Conservation (phyloP, 2,113 vertebrate genomes). For the Macrotus californicus region DNA sequence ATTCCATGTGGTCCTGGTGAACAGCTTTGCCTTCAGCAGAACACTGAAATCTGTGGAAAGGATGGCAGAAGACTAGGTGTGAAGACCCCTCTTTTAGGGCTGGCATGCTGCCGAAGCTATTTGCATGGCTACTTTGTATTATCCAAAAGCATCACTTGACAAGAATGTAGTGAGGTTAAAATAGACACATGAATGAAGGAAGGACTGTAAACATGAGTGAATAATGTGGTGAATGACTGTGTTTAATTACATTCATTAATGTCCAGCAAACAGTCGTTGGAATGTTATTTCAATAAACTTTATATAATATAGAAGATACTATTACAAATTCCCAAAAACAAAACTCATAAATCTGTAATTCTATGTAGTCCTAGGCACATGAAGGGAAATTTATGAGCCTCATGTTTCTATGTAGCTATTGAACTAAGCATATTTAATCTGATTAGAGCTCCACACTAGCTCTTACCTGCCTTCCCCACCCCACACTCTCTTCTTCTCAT, state of each 20-base stretch:
- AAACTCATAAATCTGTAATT: slow-evolving; percentile 54
- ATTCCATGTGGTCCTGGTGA: not conserved
- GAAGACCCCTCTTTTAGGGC: not conserved
- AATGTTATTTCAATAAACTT: slow-evolving; percentile 45
- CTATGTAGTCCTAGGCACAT: not conserved
- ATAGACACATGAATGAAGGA: slow-evolving; percentile 9
- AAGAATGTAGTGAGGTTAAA: slow-evolving; percentile 5
- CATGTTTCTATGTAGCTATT: slow-evolving; percentile 39
- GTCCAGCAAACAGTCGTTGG: slow-evolving; percentile 11
- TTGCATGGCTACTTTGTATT: not conserved
- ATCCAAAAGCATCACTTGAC: not conserved
- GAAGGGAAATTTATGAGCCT: slow-evolving; percentile 51
- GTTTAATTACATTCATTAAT: slow-evolving; percentile 42
- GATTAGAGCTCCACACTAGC: not conserved
- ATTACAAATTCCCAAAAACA: slow-evolving; percentile 43
- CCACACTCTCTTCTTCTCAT: not conserved
- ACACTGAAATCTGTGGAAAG: not conserved
- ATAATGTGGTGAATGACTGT: not conserved
- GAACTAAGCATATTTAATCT: slow-evolving; percentile 50
- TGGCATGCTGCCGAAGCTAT: slow-evolving; percentile 14
- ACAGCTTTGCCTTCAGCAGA: not conserved
- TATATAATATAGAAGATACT: slow-evolving; percentile 44
- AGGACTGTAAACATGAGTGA: not conserved
- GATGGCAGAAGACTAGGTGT: not conserved
- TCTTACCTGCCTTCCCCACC: not conserved